These are phyloP conservation scores for Tipula lateralis DNA, from an alignment of 2,888 invertebrate species.

Conservation along the genomic window DNA sequence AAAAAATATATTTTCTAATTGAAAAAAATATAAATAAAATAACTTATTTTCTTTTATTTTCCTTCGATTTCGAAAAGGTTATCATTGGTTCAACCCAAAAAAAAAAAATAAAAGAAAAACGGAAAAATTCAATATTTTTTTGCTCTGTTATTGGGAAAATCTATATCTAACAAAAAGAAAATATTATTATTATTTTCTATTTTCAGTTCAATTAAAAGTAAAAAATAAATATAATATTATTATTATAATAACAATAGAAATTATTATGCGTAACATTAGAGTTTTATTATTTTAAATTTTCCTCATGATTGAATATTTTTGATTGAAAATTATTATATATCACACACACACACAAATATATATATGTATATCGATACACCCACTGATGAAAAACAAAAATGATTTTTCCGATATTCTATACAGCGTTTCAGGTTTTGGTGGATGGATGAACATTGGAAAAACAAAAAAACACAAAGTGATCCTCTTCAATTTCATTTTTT, in stretches of 20 bases:
- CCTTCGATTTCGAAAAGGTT: not conserved
- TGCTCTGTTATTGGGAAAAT: not conserved
- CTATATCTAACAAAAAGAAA: not conserved
- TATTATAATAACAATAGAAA: not conserved
- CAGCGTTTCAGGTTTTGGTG: not conserved
- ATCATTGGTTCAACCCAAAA: not conserved
- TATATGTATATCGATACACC: too few relatives aligned
- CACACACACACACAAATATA: too few relatives aligned
- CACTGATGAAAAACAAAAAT: not conserved
- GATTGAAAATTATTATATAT: not conserved
- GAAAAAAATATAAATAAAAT: not conserved
- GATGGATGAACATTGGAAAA: not conserved
- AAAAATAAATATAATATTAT: not conserved
- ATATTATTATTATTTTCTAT: conserved; percentile 11
- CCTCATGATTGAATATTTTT: conserved; percentile 19
- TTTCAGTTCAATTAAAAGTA: conserved; percentile 6
- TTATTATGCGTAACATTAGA: conserved; percentile 24
- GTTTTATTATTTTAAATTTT: conserved; percentile 1
- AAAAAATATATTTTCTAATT: not conserved
- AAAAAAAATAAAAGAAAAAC: not conserved
- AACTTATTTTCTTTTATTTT: not conserved
- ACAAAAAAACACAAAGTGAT: not conserved
- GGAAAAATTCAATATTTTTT: not conserved
- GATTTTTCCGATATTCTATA: not conserved
- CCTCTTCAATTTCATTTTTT: not conserved